Evolutionary conservation across 1,140 invertebrate genomes (phyloP), one percentile per base, ranked within the genome.

Genomic region (Panulirus ornatus): DNA sequence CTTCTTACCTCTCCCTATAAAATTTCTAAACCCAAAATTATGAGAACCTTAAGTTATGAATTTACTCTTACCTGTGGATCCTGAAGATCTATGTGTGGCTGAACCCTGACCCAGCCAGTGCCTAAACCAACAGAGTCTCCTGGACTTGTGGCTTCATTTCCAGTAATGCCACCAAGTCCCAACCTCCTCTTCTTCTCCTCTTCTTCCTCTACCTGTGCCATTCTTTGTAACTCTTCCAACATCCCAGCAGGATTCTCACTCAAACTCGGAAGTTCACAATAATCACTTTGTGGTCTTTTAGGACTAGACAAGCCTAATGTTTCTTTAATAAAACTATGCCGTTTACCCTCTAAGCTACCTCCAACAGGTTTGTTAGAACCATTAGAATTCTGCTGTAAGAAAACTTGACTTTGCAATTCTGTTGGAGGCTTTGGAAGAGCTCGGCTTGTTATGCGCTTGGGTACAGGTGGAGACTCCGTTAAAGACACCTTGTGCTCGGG

Each of bases 191-290:
- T 54, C 44, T 70, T 66, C 79, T 91, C 81, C 51, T 91, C 91
- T 30, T 91, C 91, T 42, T 91, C 91, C 40, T 91, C 91, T 38
- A 86, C 90, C 70, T 88, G 58, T 16, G 91, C 91, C 91, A 91
- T 91, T n/a, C 70, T 54, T 71, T 91, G 91, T 38, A 91, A 63
- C 85, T 91, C 78, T 16, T 79, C 38, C 70, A 91, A 51, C 76
- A 91, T 84, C 36, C 83, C 83, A 19, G 75, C 63, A 30, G 90
- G 84, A 42, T 87, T 91, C 19, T 85, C 71, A 47, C 83, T 81
- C 51, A 91, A 34, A 40, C 78, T 83, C 8, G 87, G 87, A 16
- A 89, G 54, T 54, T 89, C 87, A 44, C 66, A 79, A 14, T 88
- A 81, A n/a, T 88, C 85, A 36, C 85, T 88, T 54, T 88, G 85